A percentile compares a stretch with the other conserved stretches of the same genome.
phyloP scores from a whole-genome alignment of 2,797 vertebrate species.

The Chloroceryle amazona region DNA sequence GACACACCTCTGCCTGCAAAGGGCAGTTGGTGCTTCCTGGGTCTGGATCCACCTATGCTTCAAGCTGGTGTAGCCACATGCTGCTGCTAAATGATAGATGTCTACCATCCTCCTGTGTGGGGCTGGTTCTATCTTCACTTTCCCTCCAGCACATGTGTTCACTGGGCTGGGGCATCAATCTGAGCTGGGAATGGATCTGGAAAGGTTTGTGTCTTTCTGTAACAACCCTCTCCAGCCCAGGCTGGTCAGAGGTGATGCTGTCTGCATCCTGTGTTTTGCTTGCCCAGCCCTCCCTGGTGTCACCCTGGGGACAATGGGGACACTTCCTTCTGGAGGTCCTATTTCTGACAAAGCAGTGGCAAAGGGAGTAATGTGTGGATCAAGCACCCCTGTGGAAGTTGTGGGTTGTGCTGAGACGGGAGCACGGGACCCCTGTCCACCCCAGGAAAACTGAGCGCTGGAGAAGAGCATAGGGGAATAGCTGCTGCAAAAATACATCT shows the following conservation, averaged over 20 bases:
- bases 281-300: neutral
- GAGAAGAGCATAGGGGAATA: neutral
- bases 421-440: neutral
- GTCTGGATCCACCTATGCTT: neutral
- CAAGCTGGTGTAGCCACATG: neutral
- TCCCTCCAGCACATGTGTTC: neutral
- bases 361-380: neutral
- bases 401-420: neutral
- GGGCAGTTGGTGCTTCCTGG: neutral
- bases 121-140: neutral
- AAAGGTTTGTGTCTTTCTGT: neutral
- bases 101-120: neutral
- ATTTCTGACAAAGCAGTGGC: neutral
- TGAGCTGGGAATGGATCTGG: neutral
- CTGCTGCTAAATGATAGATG: neutral
- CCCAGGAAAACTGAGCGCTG: neutral
- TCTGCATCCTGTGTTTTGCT: neutral
- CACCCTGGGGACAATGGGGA: neutral
- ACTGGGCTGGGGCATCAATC: neutral
- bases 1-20: neutral
- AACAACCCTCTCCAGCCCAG: neutral
- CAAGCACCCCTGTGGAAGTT: neutral
- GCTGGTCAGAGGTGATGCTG: neutral
- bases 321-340: neutral
- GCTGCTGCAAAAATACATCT: neutral